These are phyloP conservation scores for Lumbricus terrestris DNA, from an alignment of 2,888 invertebrate genomes.

Conservation along the genomic window DNA sequence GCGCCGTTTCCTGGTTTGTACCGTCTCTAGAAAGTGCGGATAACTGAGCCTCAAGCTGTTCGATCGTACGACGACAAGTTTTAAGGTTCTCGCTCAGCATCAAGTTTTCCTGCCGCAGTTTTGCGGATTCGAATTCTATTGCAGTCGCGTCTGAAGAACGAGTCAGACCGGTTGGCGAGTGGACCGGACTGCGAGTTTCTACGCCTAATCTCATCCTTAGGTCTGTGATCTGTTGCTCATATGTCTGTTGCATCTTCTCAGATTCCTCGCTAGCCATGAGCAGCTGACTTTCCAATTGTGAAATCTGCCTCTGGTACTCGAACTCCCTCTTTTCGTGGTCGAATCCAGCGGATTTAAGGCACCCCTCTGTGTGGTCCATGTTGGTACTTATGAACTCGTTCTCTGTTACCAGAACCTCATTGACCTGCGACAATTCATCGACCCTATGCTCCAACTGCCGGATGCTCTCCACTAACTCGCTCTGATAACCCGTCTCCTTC, in stretches of 20 bases:
- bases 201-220: not conserved
- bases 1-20: not conserved
- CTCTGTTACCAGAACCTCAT: not conserved
- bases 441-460: not conserved
- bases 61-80: not conserved
- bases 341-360: not conserved
- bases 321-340: not conserved
- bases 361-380: not conserved
- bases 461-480: not conserved
- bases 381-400: not conserved
- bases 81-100: conserved; percentile 9
- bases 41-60: not conserved
- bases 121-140: not conserved
- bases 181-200: not conserved
- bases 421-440: not conserved
- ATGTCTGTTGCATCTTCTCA: conserved; percentile 10
- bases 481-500: not conserved
- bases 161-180: not conserved
- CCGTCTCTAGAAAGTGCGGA: not conserved
- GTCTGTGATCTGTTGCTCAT: conserved; percentile 18
- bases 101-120: not conserved
- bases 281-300: conserved; percentile 24
- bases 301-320: conserved; percentile 17
- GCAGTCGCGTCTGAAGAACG: not conserved
- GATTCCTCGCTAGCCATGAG: conserved; percentile 20